These are phyloP conservation scores for Aurelia aurita DNA, from an alignment of 30 jellyfish, hydroid and myxozoan genomes.

Conservation along the genomic window DNA sequence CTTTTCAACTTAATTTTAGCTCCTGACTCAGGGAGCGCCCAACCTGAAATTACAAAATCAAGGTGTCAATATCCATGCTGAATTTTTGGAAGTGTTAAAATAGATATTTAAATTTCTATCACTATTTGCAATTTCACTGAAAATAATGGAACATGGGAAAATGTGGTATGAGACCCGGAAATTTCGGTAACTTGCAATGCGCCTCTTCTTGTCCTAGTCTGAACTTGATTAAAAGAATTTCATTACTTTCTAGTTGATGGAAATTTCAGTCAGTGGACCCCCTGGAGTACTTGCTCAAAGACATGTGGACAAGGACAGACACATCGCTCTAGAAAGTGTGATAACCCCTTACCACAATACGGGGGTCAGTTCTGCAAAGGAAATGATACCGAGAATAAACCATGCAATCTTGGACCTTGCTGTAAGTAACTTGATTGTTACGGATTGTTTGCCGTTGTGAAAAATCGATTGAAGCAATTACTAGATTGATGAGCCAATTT, in stretches of 20 bases:
- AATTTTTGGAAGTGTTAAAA: background rate
- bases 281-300: slow-evolving; percentile 91
- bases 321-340: slow-evolving; percentile 83
- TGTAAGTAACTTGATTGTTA: slow-evolving; percentile 63
- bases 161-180: no score
- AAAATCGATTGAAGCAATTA: no score
- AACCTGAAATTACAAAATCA: background rate
- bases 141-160: no score
- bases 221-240: background rate
- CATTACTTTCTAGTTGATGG: slow-evolving; percentile 82
- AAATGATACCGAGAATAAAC: slow-evolving; percentile 73
- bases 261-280: slow-evolving; percentile 81
- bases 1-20: no score
- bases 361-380: slow-evolving; percentile 93
- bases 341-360: slow-evolving; percentile 89
- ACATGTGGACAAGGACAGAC: slow-evolving; percentile 84
- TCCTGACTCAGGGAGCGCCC: no score
- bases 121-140: no score
- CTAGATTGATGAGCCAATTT: no score
- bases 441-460: no score
- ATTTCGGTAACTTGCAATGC: no score
- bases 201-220: no score
- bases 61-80: background rate
- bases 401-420: slow-evolving; percentile 90
- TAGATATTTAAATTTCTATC: background rate